Base-by-base conservation (phyloP, 2,888 invertebrate genomes). In the Drepana falcataria region DNA sequence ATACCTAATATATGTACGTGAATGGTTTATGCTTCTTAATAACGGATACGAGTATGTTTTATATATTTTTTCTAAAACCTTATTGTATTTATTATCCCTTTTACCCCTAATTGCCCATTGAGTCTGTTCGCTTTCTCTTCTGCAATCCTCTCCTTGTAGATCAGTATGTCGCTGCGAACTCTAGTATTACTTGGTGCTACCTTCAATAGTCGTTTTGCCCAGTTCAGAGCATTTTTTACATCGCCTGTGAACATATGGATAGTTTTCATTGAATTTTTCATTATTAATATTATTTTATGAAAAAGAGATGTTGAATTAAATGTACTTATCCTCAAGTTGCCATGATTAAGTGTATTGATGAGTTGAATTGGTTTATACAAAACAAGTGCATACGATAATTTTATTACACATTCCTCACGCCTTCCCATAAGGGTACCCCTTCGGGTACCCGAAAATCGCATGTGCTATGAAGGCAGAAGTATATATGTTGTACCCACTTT, bases 161-260 rank as follows among this genome's bases (percentile, higher is more conserved):
- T 98, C 0, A 94, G 94, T 66, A 97, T 94, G 86, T 99, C 99
- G 52, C 98, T 97, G 51, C 92, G 88, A 1, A 98, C 99, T 44
- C 99, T 93, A 49, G 94, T 93, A 84, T 99, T 99, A 7, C 93
- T 92, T 0, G 97, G 97, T 47, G 95, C 92, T 52, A 98, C 71
- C 60, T 93, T 93, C 57, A 98, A 84, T 49, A 99, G 92, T 78
- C 97, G 96, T 73, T 97, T 94, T 2, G 99, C 99, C 91, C 98
- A 94, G 65, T 94, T 93, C 59, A 99, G 86, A 0, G 99, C 99
- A 51, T 93, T 92, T 60, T 93, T 93, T 4, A 97, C 92, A 79
- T 99, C 96, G 55, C 97, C 98, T 96, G 73, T 5, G 37, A 3
- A 37, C 37, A 37, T 21, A 21, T 21, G 21, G 21, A 21, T 21